phyloP scores from a whole-genome alignment of 2,797 vertebrate species.

The Crenichthys baileyi region DNA sequence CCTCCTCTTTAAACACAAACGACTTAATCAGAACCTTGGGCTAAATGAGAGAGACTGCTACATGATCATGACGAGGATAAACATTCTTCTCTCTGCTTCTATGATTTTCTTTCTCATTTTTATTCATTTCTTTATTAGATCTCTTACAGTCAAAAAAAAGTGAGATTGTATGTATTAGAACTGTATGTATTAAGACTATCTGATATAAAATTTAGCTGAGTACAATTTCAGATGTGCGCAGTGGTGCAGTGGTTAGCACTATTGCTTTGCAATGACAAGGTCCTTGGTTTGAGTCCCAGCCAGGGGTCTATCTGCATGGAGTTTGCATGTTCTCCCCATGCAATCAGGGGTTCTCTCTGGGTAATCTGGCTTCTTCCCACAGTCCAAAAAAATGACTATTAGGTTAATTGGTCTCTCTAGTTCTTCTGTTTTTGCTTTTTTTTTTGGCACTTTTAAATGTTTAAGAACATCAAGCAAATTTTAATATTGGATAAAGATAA shows the following conservation, averaged over 20 bases:
- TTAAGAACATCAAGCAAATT: neutral
- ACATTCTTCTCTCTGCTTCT: conserved; percentile 57
- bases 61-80: conserved; percentile 73
- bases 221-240: no score
- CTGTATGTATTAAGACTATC: neutral
- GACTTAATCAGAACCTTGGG: conserved; percentile 78
- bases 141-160: conserved; percentile 22
- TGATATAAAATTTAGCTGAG: neutral
- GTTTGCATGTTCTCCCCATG: no score
- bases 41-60: conserved; percentile 71
- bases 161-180: neutral
- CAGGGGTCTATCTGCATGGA: no score
- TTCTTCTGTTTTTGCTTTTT: no score
- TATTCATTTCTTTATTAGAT: conserved; percentile 47
- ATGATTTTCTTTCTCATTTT: conserved; percentile 45
- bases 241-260: no score
- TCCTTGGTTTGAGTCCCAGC: no score
- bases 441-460: no score
- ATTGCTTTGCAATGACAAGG: no score
- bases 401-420: no score
- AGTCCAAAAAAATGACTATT: no score
- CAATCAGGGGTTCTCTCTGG: no score
- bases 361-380: no score
- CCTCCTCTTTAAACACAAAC: conserved; percentile 78
- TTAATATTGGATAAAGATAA: neutral